Base-by-base conservation (phyloP, 2,888 invertebrate species). In the Adelphocoris suturalis region DNA sequence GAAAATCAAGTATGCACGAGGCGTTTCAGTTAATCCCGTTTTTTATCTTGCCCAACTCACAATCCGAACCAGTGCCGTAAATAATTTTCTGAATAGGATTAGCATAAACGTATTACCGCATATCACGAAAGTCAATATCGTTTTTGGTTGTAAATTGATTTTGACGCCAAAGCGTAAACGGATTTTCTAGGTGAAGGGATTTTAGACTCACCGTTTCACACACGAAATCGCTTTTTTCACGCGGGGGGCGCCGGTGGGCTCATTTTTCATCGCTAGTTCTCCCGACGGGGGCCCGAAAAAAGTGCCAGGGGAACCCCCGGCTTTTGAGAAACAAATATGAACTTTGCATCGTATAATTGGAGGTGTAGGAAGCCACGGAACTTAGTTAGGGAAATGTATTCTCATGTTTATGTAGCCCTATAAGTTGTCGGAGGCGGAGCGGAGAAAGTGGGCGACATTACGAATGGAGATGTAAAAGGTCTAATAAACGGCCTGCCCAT, bases 331-430 rank as follows among this genome's bases (percentile, higher is more conserved):
- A 86, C 86, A 86, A 86, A 86, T 86, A 86, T 75, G 68, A 68
- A 85, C 86, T 86, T 86, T 86, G 86, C 86, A 86, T 86, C 86
- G 75, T 86, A 86, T 86, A 86, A 86, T 86, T 86, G 86, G 55
- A 86, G 86, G 86, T 86, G 75, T 86, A 86, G 86, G 86, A 75
- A 86, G 86, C 86, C 61, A 27, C 85, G 37, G 85, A 57, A 85
- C 85, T 85, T 85, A 85, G 85, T 85, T 85, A 85, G 85, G 61
- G 85, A 61, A 85, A 85, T 85, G 55, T 57, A 28, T 85, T n/a
- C 85, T 85, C 85, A 85, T 85, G 85, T 85, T 85, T 85, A 85
- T 85, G 85, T 85, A 85, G 85, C n/a, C n/a, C 85, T 46, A 57
- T 28, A 61, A 37, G 61, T 85, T 61, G 85, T 61, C 61, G 57